Percentiles rank a stretch among this genome's conserved stretches.
These are phyloP conservation scores for Mimachlamys varia DNA, from an alignment of 2,888 invertebrate species.

Conservation along the genomic window DNA sequence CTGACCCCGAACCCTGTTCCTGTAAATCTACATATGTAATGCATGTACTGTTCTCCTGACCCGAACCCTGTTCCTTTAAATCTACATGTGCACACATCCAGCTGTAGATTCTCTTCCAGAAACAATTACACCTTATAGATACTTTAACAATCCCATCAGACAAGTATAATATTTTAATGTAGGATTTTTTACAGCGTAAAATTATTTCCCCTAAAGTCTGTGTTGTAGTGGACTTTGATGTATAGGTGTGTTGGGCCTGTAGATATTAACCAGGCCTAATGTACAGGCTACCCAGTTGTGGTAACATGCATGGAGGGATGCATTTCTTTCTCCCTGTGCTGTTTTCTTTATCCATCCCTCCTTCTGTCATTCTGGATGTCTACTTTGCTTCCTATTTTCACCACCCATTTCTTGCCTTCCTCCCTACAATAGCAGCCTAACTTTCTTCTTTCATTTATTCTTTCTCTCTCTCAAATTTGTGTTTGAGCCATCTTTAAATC, in stretches of 20 bases:
- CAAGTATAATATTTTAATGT: not conserved
- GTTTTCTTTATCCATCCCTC: not conserved
- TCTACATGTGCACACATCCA: too few relatives aligned
- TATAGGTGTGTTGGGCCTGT: not conserved
- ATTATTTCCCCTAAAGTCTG: not conserved
- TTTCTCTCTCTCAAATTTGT: not conserved
- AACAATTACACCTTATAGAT: not conserved
- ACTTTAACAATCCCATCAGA: not conserved
- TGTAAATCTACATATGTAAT: too few relatives aligned
- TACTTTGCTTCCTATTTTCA: too few relatives aligned
- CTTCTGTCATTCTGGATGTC: too few relatives aligned
- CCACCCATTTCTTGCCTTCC: not conserved
- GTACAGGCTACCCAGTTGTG: not conserved
- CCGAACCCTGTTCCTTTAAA: too few relatives aligned
- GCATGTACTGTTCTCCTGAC: too few relatives aligned
- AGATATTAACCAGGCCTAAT: not conserved
- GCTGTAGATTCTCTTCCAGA: not conserved
- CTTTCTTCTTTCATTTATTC: too few relatives aligned
- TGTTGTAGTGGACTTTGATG: not conserved
- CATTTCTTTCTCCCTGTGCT: not conserved
- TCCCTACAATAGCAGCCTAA: too few relatives aligned
- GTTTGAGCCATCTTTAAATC: not conserved
- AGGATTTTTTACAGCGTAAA: not conserved
- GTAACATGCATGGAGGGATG: not conserved
- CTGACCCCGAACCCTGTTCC: too few relatives aligned